Percentiles rank a stretch among this genome's conserved stretches.
phyloP scores from a whole-genome alignment of 64 coral and sea anemone genomes.

The Anthopleura sola region DNA sequence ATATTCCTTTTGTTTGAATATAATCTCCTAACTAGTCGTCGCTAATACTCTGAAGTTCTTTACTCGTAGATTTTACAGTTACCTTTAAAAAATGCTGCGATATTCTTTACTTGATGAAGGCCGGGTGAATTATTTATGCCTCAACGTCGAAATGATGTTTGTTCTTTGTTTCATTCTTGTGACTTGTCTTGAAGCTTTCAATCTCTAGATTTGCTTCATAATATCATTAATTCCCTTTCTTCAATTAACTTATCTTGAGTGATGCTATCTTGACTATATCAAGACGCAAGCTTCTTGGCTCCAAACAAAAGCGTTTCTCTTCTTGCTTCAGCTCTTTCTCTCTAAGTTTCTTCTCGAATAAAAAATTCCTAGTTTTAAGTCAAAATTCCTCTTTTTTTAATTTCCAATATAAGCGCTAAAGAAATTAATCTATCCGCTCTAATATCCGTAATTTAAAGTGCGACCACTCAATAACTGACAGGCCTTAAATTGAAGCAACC shows the following conservation, averaged over 20 bases:
- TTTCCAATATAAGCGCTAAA: not conserved
- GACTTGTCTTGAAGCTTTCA: not conserved
- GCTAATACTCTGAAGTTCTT: not conserved
- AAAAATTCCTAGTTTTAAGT: not conserved
- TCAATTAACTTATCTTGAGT: not conserved
- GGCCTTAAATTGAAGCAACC: not conserved
- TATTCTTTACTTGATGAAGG: not conserved
- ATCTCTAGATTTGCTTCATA: not conserved
- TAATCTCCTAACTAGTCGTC: not conserved
- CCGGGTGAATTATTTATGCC: not conserved
- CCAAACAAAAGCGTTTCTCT: not conserved
- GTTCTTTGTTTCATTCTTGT: not conserved
- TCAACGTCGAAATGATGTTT: not conserved
- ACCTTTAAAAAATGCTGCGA: too few relatives aligned
- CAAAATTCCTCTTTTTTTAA: not conserved
- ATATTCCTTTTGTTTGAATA: not conserved
- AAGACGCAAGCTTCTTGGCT: not conserved
- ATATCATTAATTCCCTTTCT: not conserved
- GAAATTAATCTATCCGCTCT: not conserved
- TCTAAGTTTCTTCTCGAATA: not conserved
- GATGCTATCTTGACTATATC: not conserved
- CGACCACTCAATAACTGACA: not conserved
- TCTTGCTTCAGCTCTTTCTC: not conserved
- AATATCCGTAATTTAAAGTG: not conserved
- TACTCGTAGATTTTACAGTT: too few relatives aligned